Base-by-base conservation (phyloP, 1,140 invertebrate genomes). In the Apocrypta bakeri region DNA sequence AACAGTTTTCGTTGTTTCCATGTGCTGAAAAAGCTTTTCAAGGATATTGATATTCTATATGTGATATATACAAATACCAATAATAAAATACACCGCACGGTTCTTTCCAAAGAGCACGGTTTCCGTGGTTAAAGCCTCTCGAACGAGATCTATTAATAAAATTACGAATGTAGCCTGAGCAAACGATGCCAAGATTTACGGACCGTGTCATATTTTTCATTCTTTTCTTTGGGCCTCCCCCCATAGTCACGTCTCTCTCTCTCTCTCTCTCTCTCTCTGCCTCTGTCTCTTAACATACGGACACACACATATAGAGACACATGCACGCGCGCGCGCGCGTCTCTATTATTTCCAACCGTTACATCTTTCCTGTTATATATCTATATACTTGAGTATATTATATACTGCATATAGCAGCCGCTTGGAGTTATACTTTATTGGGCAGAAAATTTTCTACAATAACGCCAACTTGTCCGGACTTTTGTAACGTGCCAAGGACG, bases 361-460 rank as follows among this genome's bases (percentile, higher is more conserved):
- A 56, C 48, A 56, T 56, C 21, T n/a, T 56, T 6, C 48, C 48
- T 56, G 3, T 56, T 2, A 48, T 17, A 42, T 12, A 42, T 12
- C 6, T 12, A 12, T 14, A 42, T 17, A 56, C 7, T 21, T 4
- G n/a, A 4, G 33, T n/a, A 56, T 17, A 56, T 81, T 81, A 79
- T 83, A n/a, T n/a, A n/a, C 84, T 79, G 79, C 61, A 82, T 83
- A 48, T 74, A 29, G 17, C 56, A 29, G 37, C 12, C 82, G 85
- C 83, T 80, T 84, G 83, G 83, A 86, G 85, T 87, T 86, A 86
- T 88, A 90, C 81, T 90, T 90, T 90, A 91, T 90, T 90, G 89
- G 88, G 88, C 88, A 91, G 89, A 90, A 91, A 90, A 91, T 91
- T 90, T 85, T 87, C 24, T n/a, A 87, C 88, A 87, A 90, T 89